Conservation (phyloP, 2,888 invertebrate genomes). For the Linyphia triangularis region DNA sequence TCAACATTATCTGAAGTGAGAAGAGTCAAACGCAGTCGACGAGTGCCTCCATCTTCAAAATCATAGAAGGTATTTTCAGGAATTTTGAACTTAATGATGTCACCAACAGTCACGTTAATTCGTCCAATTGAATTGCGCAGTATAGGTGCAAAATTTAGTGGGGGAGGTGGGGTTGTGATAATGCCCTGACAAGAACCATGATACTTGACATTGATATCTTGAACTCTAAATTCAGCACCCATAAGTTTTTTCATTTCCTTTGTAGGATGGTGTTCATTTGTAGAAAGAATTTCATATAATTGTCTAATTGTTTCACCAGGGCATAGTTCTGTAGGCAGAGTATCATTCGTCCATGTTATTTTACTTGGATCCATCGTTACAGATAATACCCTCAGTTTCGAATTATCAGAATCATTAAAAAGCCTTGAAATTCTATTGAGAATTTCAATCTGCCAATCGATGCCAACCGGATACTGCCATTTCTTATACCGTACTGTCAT, state of each 20-base stretch:
- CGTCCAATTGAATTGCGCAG: slow-evolving; percentile 91
- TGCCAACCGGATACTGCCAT: slow-evolving; percentile 71
- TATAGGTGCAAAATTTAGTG: slow-evolving; percentile 82
- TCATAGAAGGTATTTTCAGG: slow-evolving; percentile 90
- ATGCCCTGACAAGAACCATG: slow-evolving; percentile 78
- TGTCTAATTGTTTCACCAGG: slow-evolving; percentile 83
- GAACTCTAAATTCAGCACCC: slow-evolving; percentile 85
- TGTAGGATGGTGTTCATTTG: slow-evolving; percentile 83
- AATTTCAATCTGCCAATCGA: slow-evolving; percentile 76
- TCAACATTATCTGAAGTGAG: slow-evolving; percentile 85
- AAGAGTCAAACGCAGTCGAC: slow-evolving; percentile 85
- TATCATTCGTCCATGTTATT: slow-evolving; percentile 80
- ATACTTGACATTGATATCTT: slow-evolving; percentile 85
- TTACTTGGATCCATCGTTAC: slow-evolving; percentile 81
- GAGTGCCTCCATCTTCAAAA: slow-evolving; percentile 88
- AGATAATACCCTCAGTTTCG: slow-evolving; percentile 75
- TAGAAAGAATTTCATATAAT: slow-evolving; percentile 80
- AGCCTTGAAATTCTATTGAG: slow-evolving; percentile 85
- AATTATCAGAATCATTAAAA: slow-evolving; percentile 86
- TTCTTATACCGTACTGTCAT: slow-evolving; percentile 82
- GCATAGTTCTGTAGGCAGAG: slow-evolving; percentile 78
- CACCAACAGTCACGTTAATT: slow-evolving; percentile 89
- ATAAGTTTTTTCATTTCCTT: slow-evolving; percentile 84
- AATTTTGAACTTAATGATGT: slow-evolving; percentile 88
- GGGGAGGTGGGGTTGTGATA: slow-evolving; percentile 66